Percentiles rank a stretch among this genome's conserved stretches.
These are phyloP conservation scores for Paraplagusia blochii DNA, from an alignment of 2,113 vertebrate species.

Conservation along the genomic window DNA sequence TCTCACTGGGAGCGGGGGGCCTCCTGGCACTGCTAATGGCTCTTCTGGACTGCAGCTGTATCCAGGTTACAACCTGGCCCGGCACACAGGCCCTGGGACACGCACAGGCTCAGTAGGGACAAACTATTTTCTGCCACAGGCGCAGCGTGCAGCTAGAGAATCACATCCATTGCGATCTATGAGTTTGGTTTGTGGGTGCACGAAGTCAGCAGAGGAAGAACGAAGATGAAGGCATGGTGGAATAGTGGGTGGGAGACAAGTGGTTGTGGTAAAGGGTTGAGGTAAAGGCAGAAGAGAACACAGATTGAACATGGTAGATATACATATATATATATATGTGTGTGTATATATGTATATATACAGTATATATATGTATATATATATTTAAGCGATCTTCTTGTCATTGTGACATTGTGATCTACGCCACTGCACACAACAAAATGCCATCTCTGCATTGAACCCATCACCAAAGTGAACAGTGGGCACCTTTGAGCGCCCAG, in stretches of 20 bases:
- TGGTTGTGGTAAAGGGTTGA: conserved; percentile 30
- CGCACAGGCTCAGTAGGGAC: conserved; percentile 35
- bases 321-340: no score
- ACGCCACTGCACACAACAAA: no score
- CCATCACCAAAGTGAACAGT: no score
- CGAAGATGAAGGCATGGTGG: conserved; percentile 14
- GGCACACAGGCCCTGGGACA: conserved; percentile 36
- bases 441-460: no score
- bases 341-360: no score
- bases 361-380: no score
- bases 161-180: conserved; percentile 11
- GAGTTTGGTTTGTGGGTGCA: conserved; percentile 34
- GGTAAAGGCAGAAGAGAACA: conserved; percentile 24
- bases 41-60: conserved; percentile 71
- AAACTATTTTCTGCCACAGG: conserved; percentile 39
- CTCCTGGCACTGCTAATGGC: conserved; percentile 70
- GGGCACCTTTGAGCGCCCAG: no score
- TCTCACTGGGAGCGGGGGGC: conserved; percentile 64
- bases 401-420: no score
- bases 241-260: conserved; percentile 22
- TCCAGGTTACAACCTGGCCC: conserved; percentile 69
- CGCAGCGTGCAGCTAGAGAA: conserved; percentile 23
- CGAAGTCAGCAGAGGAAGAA: conserved; percentile 19
- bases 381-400: no score
- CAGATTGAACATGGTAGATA: no score